Evolutionary conservation across 2,888 invertebrate genomes (phyloP), one percentile per base, ranked within the genome.

Genomic region (Apotomis betuletana): DNA sequence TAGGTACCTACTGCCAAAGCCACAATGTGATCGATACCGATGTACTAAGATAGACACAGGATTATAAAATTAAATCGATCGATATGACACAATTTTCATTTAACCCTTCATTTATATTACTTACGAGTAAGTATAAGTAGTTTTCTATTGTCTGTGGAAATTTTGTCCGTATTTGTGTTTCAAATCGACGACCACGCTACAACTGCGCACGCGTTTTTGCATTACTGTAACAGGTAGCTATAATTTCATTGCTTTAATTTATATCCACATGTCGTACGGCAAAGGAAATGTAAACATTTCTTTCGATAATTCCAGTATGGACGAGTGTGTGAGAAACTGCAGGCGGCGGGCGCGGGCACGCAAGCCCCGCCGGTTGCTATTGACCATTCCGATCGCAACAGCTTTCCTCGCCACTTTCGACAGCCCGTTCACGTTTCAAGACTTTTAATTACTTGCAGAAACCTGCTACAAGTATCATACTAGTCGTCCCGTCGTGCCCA

Each of bases 331-430:
- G 77, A 81, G 83, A 84, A 83, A 84, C 80, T 78, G 74, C 77
- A 74, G 59, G 77, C 78, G 76, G 76, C 73, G 73, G 79, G 80
- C 89, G 76, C 73, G 73, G 79, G 80, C 89, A 89, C 85, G 88
- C 88, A 82, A 88, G 81, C 80, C 73, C 80, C 67, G 70, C 62
- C 62, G 67, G 71, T 67, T 72, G 82, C 82, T 85, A 84, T 87
- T 89, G 89, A 85, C 88, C 88, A 90, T 89, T 88, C 85, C 83
- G 82, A 84, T 82, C 81, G 84, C 77, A 78, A 81, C 89, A 89
- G 90, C 91, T 92, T 92, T 91, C 91, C 81, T 90, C 83, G 87
- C 87, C 86, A 89, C 92, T 92, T 90, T 92, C 90, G 84, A 89
- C 87, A 77, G 80, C 78, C 77, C 73, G 80, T 82, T 83, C 81